A percentile compares a stretch with the other conserved stretches of the same genome.
These are phyloP conservation scores for Idaea dimidiata DNA, from an alignment of 2,888 invertebrate species.

Conservation along the genomic window DNA sequence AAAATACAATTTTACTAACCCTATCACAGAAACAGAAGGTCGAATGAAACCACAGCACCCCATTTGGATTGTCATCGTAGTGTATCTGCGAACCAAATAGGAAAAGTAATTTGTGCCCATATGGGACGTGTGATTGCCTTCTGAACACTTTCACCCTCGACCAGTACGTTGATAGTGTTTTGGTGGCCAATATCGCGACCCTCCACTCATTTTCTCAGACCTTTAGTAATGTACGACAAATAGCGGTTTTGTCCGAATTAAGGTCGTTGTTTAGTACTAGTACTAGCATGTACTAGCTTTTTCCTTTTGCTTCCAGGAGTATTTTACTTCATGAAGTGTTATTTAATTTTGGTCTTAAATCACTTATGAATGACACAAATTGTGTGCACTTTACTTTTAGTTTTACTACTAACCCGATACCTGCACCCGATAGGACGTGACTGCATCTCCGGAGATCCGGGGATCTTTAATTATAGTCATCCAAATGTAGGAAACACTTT, in stretches of 20 bases:
- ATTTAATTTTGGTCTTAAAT: too few species aligned
- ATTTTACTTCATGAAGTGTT: slow-evolving; percentile 2
- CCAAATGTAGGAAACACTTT: too few species aligned
- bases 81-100: slow-evolving; percentile 60
- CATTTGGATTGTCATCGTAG: slow-evolving; percentile 70
- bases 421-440: too few species aligned
- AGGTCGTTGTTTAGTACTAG: slow-evolving; percentile 11
- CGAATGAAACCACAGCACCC: slow-evolving; percentile 55
- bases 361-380: too few species aligned
- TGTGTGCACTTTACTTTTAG: too few species aligned
- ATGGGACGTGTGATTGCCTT: slow-evolving; percentile 78
- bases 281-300: too few species aligned
- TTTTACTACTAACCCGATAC: too few species aligned
- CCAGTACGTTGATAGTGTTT: slow-evolving; percentile 58
- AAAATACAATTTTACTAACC: slow-evolving; percentile 25
- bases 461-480: too few species aligned
- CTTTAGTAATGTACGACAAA: slow-evolving; percentile 50
- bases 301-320: neutral
- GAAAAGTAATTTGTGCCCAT: slow-evolving; percentile 79
- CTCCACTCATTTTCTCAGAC: slow-evolving; percentile 64
- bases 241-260: slow-evolving; percentile 29
- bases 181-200: slow-evolving; percentile 60
- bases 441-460: too few species aligned
- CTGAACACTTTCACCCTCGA: slow-evolving; percentile 65
- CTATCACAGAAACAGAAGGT: slow-evolving; percentile 31